phyloP scores from a whole-genome alignment of 2,888 invertebrate genomes.

The Opisthograptis luteolata region DNA sequence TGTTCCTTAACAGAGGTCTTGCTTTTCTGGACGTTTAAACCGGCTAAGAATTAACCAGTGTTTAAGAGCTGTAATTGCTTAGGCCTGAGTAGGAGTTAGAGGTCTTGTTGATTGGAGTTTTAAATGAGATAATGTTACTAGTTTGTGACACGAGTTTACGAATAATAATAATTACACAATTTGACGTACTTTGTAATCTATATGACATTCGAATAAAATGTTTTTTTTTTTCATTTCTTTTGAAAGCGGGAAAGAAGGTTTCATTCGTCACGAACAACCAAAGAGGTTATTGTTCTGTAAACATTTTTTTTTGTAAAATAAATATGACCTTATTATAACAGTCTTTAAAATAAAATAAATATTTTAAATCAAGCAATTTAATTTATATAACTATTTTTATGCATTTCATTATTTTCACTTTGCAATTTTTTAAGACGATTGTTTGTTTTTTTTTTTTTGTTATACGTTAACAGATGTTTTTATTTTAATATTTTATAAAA shows the following conservation, averaged over 20 bases:
- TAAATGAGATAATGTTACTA: constrained; percentile 2
- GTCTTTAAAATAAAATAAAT: too few relatives aligned
- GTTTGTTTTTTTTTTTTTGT: too few relatives aligned
- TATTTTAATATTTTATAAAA: too few relatives aligned
- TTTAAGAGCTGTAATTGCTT: constrained; percentile 8
- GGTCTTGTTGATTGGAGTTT: constrained; percentile 12
- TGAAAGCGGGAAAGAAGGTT: background rate
- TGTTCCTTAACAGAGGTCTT: constrained; percentile 13
- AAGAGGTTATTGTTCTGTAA: too few relatives aligned
- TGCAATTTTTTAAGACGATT: too few relatives aligned
- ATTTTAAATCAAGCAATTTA: too few relatives aligned
- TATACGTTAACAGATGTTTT: too few relatives aligned
- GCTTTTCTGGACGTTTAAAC: constrained; percentile 6
- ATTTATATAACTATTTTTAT: too few relatives aligned
- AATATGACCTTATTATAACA: too few relatives aligned
- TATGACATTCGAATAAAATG: background rate
- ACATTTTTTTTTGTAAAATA: too few relatives aligned
- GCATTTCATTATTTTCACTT: too few relatives aligned
- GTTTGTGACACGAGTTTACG: constrained; percentile 6
- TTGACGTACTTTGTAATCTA: constrained; percentile 2
- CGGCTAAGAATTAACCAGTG: constrained; percentile 4
- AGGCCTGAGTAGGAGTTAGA: background rate
- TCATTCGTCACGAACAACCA: too few relatives aligned
- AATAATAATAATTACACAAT: constrained; percentile 14
- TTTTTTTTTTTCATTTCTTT: background rate